phyloP scores from a whole-genome alignment of 2,113 vertebrate genomes.

The Protomyctophum bolini region DNA sequence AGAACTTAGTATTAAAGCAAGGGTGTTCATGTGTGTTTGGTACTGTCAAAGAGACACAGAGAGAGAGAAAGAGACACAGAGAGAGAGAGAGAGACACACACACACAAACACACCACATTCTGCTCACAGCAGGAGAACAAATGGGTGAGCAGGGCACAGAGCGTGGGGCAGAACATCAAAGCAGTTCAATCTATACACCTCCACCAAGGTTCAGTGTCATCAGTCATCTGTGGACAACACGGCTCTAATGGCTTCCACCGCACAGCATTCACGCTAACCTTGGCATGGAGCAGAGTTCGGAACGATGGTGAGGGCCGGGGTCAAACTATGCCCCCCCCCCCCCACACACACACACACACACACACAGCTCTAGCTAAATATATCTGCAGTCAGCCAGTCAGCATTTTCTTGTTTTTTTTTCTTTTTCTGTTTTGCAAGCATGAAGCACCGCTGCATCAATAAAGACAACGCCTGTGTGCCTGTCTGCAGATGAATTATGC shows the following conservation, averaged over 20 bases:
- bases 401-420: conserved; percentile 9
- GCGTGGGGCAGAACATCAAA: conserved; percentile 6
- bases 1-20: no score
- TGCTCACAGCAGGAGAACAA: background rate
- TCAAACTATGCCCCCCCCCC: conserved; percentile 21
- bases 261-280: conserved; percentile 23
- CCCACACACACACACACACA: no score
- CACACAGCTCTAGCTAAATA: conserved; percentile 17
- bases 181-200: conserved; percentile 13
- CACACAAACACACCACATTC: background rate
- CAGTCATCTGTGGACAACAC: conserved; percentile 17
- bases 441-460: conserved; percentile 20
- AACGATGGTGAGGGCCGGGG: background rate
- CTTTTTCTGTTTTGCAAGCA: conserved; percentile 24
- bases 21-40: no score
- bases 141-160: background rate
- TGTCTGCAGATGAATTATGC: conserved; percentile 50
- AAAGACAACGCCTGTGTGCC: conserved; percentile 21
- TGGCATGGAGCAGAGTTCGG: conserved; percentile 8
- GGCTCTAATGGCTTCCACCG: conserved; percentile 23
- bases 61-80: background rate
- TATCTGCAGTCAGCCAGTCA: conserved; percentile 12
- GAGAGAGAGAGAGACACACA: background rate
- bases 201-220: conserved; percentile 1
- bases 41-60: background rate